A percentile compares a stretch with the other conserved stretches of the same genome.
Evolutionary conservation across 2,113 vertebrate genomes (phyloP).

Genomic region (Lanius ludovicianus): DNA sequence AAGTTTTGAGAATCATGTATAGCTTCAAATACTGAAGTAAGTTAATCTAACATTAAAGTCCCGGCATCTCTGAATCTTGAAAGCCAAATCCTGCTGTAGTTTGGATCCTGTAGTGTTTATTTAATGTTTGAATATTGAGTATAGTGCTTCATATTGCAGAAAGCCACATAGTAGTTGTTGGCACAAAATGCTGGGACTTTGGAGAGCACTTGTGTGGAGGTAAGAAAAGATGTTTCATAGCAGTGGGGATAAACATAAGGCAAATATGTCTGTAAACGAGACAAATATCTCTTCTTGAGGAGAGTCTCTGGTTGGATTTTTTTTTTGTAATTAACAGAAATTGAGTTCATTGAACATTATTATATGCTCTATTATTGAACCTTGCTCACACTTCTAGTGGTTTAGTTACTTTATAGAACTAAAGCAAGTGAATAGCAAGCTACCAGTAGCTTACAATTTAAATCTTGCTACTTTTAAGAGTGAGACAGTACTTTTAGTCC

Average conservation of each 20-base stretch:
- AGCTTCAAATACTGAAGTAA: neutral
- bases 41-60: neutral
- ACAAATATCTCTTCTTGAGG: neutral
- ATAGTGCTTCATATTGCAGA: neutral
- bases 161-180: neutral
- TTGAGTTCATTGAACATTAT: neutral
- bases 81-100: neutral
- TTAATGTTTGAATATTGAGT: neutral
- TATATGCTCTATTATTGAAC: neutral
- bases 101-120: neutral
- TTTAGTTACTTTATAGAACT: neutral
- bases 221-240: neutral
- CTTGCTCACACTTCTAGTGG: neutral
- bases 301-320: neutral
- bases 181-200: neutral
- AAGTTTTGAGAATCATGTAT: neutral
- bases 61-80: neutral
- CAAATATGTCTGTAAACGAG: neutral
- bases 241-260: neutral
- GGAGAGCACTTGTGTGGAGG: neutral
- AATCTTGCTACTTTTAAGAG: neutral
- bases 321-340: neutral
- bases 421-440: neutral
- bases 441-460: neutral
- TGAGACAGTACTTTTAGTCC: neutral